These are phyloP conservation scores for Periphyllus acericola DNA, from an alignment of 2,888 invertebrate species.

Conservation along the genomic window DNA sequence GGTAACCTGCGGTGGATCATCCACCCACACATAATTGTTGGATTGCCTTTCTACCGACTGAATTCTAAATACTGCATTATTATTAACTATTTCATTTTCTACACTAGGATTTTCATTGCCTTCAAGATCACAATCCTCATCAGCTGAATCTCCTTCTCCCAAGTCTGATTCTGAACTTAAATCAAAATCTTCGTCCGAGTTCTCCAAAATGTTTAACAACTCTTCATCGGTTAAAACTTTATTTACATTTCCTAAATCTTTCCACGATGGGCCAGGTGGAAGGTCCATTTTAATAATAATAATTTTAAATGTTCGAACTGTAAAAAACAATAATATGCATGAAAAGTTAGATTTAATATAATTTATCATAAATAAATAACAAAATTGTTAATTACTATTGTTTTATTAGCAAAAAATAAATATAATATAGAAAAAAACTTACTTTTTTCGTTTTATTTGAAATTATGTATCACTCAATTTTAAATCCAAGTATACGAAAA, in stretches of 20 bases:
- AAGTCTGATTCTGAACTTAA: neutral
- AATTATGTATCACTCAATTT: neutral
- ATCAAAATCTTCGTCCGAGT: constrained; percentile 24
- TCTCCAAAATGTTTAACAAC: neutral
- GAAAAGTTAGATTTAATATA: too few relatives aligned
- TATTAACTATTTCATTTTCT: too few relatives aligned
- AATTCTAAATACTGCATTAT: neutral
- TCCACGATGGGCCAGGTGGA: too few relatives aligned
- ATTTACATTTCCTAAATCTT: neutral
- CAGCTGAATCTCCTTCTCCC: neutral
- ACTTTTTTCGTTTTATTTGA: neutral
- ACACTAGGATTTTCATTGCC: too few relatives aligned
- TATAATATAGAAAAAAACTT: too few relatives aligned
- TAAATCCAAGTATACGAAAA: neutral
- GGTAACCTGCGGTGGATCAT: neutral
- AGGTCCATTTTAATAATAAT: too few relatives aligned
- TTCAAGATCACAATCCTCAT: neutral
- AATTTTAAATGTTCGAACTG: too few relatives aligned
- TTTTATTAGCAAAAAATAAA: too few relatives aligned
- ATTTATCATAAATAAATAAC: too few relatives aligned
- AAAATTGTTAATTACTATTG: too few relatives aligned
- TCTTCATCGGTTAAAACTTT: neutral
- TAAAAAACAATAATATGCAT: too few relatives aligned
- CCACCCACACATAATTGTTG: neutral
- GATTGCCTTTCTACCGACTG: neutral